These are phyloP conservation scores for Melanargia galathea DNA, from an alignment of 2,888 invertebrate species.

Conservation along the genomic window DNA sequence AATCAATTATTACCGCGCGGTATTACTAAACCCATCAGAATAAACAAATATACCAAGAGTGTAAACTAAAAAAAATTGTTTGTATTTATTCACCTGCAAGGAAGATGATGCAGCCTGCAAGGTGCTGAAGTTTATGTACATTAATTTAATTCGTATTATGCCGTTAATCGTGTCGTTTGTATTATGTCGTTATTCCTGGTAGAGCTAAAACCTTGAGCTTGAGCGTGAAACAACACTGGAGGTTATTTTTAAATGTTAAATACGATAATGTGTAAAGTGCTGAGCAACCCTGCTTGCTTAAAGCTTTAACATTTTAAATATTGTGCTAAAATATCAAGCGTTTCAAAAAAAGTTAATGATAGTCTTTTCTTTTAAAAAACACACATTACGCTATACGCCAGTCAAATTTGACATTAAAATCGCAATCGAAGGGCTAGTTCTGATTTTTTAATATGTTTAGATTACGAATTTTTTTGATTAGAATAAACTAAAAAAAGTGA, in stretches of 20 bases:
- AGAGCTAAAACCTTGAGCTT: not conserved
- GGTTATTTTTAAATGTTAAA: not conserved
- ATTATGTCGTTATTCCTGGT: not conserved
- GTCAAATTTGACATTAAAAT: too few relatives aligned
- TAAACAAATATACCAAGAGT: not conserved
- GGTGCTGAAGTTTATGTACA: not conserved
- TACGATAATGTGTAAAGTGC: not conserved
- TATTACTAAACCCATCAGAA: slow-evolving; percentile 5
- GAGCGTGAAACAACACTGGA: not conserved
- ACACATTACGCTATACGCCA: too few relatives aligned
- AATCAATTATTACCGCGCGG: not conserved
- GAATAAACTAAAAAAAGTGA: too few relatives aligned
- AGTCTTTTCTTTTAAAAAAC: too few relatives aligned
- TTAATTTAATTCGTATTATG: slow-evolving; percentile 8
- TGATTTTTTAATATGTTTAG: too few relatives aligned
- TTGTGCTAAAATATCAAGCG: too few relatives aligned
- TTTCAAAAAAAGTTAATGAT: too few relatives aligned
- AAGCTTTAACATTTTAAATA: too few relatives aligned
- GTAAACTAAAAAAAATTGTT: not conserved
- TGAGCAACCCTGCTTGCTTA: too few relatives aligned
- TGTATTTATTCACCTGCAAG: slow-evolving; percentile 14
- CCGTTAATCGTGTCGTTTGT: too few relatives aligned
- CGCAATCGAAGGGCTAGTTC: too few relatives aligned
- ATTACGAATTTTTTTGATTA: too few relatives aligned
- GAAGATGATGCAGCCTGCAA: slow-evolving; percentile 4